Conservation (phyloP, 1,140 invertebrate genomes). For the Homarus americanus region DNA sequence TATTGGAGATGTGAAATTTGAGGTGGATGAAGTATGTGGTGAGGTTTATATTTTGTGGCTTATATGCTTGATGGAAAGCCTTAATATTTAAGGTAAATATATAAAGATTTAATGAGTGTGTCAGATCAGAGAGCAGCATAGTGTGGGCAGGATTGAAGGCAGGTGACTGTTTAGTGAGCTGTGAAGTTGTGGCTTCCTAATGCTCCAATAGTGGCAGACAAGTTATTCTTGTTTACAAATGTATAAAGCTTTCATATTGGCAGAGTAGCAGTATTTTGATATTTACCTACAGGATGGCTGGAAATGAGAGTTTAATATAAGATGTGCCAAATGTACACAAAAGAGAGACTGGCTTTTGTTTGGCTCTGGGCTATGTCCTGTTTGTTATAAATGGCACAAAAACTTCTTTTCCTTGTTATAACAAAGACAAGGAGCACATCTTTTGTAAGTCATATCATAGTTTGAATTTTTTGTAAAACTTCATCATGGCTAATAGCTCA, state of each 20-base stretch:
- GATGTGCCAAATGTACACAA: conserved; percentile 63
- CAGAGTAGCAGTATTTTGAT: conserved; percentile 70
- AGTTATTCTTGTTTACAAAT: conserved; percentile 62
- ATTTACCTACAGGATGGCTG: conserved; percentile 48
- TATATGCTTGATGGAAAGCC: neutral
- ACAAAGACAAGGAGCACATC: conserved; percentile 32
- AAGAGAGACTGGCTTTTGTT: conserved; percentile 44
- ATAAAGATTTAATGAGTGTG: neutral
- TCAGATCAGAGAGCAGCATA: neutral
- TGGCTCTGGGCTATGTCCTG: conserved; percentile 45
- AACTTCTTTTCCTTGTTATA: neutral
- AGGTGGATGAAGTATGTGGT: neutral
- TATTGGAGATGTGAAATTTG: neutral
- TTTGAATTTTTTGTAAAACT: conserved; percentile 35
- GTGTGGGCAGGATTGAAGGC: neutral
- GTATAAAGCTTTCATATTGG: conserved; percentile 71
- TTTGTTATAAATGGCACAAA: conserved; percentile 11
- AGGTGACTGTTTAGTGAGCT: conserved; percentile 10
- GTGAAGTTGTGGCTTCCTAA: conserved; percentile 49
- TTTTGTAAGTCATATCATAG: conserved; percentile 34
- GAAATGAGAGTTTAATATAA: conserved; percentile 36
- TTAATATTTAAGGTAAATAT: conserved; percentile 38
- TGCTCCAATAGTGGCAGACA: conserved; percentile 49
- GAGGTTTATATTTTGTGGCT: neutral
- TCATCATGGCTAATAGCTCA: conserved; percentile 30